Base-by-base conservation (phyloP, 2,888 invertebrate species). In the Sinopyrophorus schimmeli region DNA sequence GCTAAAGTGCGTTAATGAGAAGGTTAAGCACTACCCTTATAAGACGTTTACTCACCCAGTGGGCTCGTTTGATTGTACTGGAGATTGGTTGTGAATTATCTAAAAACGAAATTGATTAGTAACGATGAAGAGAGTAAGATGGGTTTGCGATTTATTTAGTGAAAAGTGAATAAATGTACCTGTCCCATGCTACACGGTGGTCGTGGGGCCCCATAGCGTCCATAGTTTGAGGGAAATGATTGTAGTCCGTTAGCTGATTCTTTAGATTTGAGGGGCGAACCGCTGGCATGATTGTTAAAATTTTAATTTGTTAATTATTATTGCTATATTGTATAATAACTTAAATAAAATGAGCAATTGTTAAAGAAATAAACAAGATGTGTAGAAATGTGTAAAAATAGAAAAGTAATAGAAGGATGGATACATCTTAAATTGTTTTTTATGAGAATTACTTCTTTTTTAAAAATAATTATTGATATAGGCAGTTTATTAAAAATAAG, bases 171-270 rank as follows among this genome's bases (percentile, higher is more conserved):
- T 5, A 39, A 18, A 17, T 20, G 5, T 71, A 84, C 83, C 77
- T 81, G 80, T 59, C 81, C 83, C 82, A 84, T 83, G 58, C 82
- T 83, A 74, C 83, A 83, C 40, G 77, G 77, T 53, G 83, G 83
- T 59, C 81, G 76, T 24, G 77, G 77, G 11, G 83, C 83, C 35
- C 80, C 83, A 64, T 83, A 83, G 54, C 84, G 77, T 52, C 82
- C 82, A 57, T 75, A 76, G 35, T 75, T 72, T 54, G 74, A 68
- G 59, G 70, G 66, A 62, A 70, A 70, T 47, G 52, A 51, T 58
- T 71, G 73, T 51, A 74, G 64, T 53, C 73, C 70, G 57, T 70
- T 71, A 61, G 69, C 66, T 44, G 67, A 63, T 47, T 64, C 64
- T 55, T 66, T 68, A 58, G 43, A 21, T 37, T 46, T 53, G 23